Base-by-base conservation (phyloP, 2,888 invertebrate genomes). In the Heteromurus nitidus region DNA sequence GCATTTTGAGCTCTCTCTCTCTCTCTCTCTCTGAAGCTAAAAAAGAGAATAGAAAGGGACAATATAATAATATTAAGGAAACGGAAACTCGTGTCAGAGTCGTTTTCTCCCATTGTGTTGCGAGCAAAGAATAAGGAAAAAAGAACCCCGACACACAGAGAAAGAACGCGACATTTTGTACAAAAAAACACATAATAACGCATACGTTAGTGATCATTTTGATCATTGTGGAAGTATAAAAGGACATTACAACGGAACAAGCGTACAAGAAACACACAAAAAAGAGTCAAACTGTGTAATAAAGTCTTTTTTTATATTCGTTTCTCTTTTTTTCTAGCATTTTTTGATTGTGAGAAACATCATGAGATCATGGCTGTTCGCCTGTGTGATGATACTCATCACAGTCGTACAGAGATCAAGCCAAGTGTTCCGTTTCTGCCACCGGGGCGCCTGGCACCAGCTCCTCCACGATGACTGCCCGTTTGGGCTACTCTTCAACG, bases 381-480 rank as follows among this genome's bases (percentile, higher is more conserved):
- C 65, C 75, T 75, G 55, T 75, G 65, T 75, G 75, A 75, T n/a
- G n/a, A n/a, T n/a, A n/a, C n/a, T 36, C 36, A 36, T 36, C 36
- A 36, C 16, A 47, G 47, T 47, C 11, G 47, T 73, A 18, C 58
- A 73, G 22, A 36, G 67, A 24, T 26, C 65, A 24, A 65, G 65
- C 67, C 72, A 64, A 72, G 55, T 75, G 36, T 84, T 84, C 72
- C 73, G 84, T 16, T 84, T 84, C 55, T 84, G 84, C 36, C 62
- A 82, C 31, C 65, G 67, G 30, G 84, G 84, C 20, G 68, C 68
- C 44, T 84, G 82, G 72, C 84, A 84, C 22, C 70, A 84, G 67
- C 22, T 84, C 47, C 58, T 24, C n/a, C 47, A 82, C 18, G 16
- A 58, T 18, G 79, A 82, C 16, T 84, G 84, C 70, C 74, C 79